Base-by-base conservation (phyloP, 2,888 invertebrate genomes). In the Trichacis sp. region DNA sequence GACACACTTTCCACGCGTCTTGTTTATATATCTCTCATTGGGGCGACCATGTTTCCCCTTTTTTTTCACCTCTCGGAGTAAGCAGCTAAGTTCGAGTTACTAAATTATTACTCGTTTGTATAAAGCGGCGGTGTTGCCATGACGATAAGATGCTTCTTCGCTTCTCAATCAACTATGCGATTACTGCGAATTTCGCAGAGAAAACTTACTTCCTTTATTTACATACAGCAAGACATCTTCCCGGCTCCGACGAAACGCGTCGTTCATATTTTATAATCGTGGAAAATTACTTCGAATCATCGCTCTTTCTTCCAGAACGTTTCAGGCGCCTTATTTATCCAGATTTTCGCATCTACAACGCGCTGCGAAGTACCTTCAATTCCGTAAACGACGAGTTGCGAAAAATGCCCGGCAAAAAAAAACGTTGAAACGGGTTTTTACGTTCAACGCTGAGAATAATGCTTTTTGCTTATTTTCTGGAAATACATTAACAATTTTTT, bases 21-120 rank as follows among this genome's bases (percentile, higher is more conserved):
- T 61, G 50, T 61, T 61, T 56, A 55, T 51, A 15, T 45, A 38
- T 54, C 38, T 33, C 33, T 33, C n/a, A 33, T 33, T 33, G 33
- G n/a, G 18, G 43, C 17, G 36, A 24, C 46, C n/a, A n/a, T n/a
- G n/a, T n/a, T n/a, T n/a, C n/a, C n/a, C n/a, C 46, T 38, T 33
- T 33, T 61, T 17, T 19, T n/a, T 51, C 29, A 12, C n/a, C 38
- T 38, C 30, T 9, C 12, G 14, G 2, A 15, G 17, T n/a, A 9
- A 30, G 29, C 49, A 43, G 42, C 40, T n/a, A n/a, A 24, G 45
- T 47, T 29, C 8, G 14, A 24, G 2, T 18, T 45, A 14, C 24
- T 47, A 47, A 47, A 48, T 48, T 47, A 47, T 47, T 47, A 12
- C 46, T 12, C 19, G 45, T 47, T 20, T 29, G n/a, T 29, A 20